Conservation (phyloP, 2,888 invertebrate genomes). For the Dioctria linearis region DNA sequence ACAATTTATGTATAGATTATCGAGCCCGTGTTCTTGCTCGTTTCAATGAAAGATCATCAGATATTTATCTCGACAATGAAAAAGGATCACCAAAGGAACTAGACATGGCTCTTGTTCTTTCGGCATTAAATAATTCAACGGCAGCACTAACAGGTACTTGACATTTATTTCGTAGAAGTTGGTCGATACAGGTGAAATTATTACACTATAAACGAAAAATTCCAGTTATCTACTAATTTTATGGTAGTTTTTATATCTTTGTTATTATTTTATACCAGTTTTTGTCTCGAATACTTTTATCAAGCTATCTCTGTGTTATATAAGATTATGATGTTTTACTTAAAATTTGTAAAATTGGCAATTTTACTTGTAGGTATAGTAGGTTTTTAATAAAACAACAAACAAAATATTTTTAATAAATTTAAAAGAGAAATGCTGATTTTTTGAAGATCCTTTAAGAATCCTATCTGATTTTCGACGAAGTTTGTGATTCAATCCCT, state of each 20-base stretch:
- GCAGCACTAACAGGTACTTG: not conserved
- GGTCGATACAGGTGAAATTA: not conserved
- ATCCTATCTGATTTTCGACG: no score
- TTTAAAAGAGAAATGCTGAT: no score
- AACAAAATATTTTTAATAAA: no score
- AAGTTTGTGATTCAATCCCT: no score
- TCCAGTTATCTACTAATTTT: not conserved
- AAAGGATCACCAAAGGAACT: constrained; percentile 89
- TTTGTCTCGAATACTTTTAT: not conserved
- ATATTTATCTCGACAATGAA: constrained; percentile 91
- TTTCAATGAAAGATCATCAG: constrained; percentile 86
- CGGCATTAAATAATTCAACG: constrained; percentile 79
- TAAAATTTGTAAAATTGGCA: not conserved
- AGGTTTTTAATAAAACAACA: no score
- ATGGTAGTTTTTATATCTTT: no score
- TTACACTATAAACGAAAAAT: not conserved
- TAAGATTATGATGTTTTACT: not conserved
- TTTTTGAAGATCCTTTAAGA: no score
- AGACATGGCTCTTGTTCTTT: constrained; percentile 91
- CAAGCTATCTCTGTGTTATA: not conserved
- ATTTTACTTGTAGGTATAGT: not conserved
- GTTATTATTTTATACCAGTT: not conserved
- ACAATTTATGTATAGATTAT: constrained; percentile 80
- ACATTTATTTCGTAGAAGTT: not conserved
- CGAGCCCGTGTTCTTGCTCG: constrained; percentile 90